These are phyloP conservation scores for Hyaena hyaena DNA, from an alignment of 2,113 vertebrate species.

Conservation along the genomic window DNA sequence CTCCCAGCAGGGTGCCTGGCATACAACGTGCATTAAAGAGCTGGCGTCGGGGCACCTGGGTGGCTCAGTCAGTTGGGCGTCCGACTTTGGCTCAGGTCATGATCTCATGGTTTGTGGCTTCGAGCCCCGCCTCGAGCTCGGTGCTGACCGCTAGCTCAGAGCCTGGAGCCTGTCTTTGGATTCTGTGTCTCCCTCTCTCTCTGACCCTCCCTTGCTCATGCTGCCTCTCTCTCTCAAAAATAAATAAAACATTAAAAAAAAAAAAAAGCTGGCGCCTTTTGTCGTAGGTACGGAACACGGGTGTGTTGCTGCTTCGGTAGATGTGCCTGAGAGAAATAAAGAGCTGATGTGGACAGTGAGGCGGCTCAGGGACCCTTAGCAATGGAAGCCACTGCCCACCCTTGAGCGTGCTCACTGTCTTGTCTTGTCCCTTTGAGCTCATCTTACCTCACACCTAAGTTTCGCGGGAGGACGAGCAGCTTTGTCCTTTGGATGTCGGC, in stretches of 20 bases:
- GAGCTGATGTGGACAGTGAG: background rate
- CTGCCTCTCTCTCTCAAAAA: no score
- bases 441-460: background rate
- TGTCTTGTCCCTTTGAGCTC: constrained; percentile 23
- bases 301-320: background rate
- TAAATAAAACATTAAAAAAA: no score
- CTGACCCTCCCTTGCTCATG: no score
- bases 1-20: background rate
- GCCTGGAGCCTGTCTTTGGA: no score
- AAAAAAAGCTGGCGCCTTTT: background rate
- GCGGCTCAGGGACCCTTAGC: background rate
- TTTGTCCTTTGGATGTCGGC: background rate
- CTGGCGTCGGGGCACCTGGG: background rate
- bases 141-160: no score
- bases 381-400: background rate
- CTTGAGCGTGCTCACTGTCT: background rate
- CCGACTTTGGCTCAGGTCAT: no score
- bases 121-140: no score
- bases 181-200: no score
- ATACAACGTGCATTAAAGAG: background rate
- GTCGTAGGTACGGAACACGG: no score
- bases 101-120: no score
- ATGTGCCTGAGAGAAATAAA: background rate
- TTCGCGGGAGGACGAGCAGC: background rate
- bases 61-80: no score